phyloP scores from a whole-genome alignment of 2,113 vertebrate genomes.

The Casuarius casuarius region DNA sequence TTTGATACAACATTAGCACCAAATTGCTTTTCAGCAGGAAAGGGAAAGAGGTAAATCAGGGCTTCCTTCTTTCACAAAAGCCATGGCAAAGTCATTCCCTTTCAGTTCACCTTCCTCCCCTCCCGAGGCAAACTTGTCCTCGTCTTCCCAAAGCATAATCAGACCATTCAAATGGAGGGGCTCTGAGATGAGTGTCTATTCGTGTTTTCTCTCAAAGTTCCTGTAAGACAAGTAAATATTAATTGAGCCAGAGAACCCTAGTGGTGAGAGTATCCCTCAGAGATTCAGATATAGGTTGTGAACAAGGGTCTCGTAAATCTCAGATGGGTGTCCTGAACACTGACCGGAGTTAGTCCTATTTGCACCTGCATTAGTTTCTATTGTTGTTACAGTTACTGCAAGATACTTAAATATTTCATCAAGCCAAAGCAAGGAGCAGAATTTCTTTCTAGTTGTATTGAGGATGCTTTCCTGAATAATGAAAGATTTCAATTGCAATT shows the following conservation, averaged over 20 bases:
- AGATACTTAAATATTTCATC: neutral
- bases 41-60: neutral
- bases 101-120: neutral
- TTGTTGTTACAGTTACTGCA: neutral
- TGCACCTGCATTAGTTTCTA: neutral
- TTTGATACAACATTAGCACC: neutral
- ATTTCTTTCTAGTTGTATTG: neutral
- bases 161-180: neutral
- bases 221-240: neutral
- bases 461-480: neutral
- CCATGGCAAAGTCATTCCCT: neutral
- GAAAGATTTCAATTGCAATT: neutral
- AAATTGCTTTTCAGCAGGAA: neutral
- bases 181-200: neutral
- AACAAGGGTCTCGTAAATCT: neutral
- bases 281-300: neutral
- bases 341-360: neutral
- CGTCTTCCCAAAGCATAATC: neutral
- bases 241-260: neutral
- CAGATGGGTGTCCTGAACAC: neutral
- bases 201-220: neutral
- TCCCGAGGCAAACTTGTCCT: neutral
- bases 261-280: accelerated
- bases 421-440: neutral
- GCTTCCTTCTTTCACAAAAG: neutral